Evolutionary conservation across 2,113 vertebrate genomes (phyloP).

Genomic region (Catagonus wagneri): DNA sequence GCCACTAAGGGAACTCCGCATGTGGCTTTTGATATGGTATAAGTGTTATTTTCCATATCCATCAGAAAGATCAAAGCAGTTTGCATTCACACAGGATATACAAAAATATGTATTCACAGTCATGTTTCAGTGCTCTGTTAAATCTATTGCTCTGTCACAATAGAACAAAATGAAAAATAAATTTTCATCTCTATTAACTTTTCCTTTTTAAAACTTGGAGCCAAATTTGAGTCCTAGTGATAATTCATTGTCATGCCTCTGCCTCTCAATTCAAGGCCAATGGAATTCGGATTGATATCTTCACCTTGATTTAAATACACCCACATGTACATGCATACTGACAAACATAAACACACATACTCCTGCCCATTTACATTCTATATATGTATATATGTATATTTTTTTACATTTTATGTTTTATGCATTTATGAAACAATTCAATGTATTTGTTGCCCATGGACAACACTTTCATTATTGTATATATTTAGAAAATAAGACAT

Average conservation of each 20-base stretch:
- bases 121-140: not conserved
- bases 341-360: not conserved
- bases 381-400: not conserved
- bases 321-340: not conserved
- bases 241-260: not conserved
- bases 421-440: not conserved
- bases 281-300: not conserved
- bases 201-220: not conserved
- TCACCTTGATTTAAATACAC: not conserved
- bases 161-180: not conserved
- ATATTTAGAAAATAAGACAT: not conserved
- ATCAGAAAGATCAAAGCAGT: not conserved
- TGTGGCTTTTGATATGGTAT: not conserved
- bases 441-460: not conserved
- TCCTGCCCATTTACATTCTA: not conserved
- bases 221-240: not conserved
- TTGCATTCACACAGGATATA: not conserved
- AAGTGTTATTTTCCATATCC: not conserved
- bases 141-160: not conserved
- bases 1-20: too few relatives aligned
- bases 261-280: not conserved
- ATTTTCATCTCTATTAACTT: not conserved
- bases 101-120: not conserved
- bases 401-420: not conserved
- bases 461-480: not conserved